A percentile compares a stretch with the other conserved stretches of the same genome.
phyloP scores from a whole-genome alignment of 2,888 invertebrate genomes.

The Drosophila sordidula region DNA sequence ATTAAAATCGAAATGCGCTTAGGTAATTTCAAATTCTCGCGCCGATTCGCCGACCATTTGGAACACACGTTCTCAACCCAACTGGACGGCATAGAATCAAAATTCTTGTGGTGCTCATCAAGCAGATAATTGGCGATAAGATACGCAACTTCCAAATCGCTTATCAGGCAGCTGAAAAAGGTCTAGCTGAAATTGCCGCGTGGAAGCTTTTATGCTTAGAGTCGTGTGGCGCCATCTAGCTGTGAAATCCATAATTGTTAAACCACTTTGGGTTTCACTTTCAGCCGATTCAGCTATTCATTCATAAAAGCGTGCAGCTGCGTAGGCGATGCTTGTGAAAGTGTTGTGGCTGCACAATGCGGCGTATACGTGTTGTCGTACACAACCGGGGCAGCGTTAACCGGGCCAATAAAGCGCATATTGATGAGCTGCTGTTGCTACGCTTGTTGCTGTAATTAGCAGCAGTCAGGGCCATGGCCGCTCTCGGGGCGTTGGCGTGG shows the following conservation, averaged over 20 bases:
- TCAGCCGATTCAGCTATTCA: slow-evolving; percentile 35
- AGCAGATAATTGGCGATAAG: slow-evolving; percentile 66
- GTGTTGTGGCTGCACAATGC: slow-evolving; percentile 44
- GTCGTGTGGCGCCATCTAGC: slow-evolving; percentile 61
- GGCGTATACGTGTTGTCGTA: slow-evolving; percentile 48
- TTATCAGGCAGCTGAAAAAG: slow-evolving; percentile 55
- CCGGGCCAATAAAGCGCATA: slow-evolving; percentile 56
- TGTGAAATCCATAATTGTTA: slow-evolving; percentile 17
- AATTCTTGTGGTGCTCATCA: slow-evolving; percentile 49
- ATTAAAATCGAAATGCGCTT: slow-evolving; percentile 19
- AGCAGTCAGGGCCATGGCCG: slow-evolving; percentile 59
- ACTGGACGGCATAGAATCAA: slow-evolving; percentile 50
- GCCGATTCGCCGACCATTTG: slow-evolving; percentile 40
- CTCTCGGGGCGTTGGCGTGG: slow-evolving; percentile 20
- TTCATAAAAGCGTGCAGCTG: slow-evolving; percentile 35
- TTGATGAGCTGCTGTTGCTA: slow-evolving; percentile 63
- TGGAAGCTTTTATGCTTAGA: slow-evolving; percentile 28
- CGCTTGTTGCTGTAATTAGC: slow-evolving; percentile 59
- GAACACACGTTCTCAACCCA: slow-evolving; percentile 35
- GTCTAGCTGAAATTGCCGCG: slow-evolving; percentile 16
- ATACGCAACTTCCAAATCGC: slow-evolving; percentile 53
- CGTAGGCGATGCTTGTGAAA: slow-evolving; percentile 54
- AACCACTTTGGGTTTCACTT: slow-evolving; percentile 38
- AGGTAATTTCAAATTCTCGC: slow-evolving; percentile 11
- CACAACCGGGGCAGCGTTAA: slow-evolving; percentile 17